These are phyloP conservation scores for Epiblema foenella DNA, from an alignment of 2,888 invertebrate genomes.

Conservation along the genomic window DNA sequence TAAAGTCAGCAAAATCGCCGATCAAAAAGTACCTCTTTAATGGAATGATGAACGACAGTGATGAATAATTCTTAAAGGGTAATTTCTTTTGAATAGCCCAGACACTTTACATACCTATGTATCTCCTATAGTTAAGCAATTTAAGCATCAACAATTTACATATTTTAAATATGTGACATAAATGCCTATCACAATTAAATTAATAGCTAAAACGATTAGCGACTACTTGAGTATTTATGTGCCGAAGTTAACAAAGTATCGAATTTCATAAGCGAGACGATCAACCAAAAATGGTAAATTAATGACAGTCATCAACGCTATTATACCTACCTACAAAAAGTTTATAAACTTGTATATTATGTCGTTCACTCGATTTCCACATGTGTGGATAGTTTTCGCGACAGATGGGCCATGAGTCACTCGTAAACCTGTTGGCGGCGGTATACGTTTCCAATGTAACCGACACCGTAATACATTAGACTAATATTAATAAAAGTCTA, in stretches of 20 bases:
- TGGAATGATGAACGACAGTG: conserved; percentile 66
- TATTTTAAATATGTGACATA: conserved; percentile 35
- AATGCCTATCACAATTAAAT: conserved; percentile 50
- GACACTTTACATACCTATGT: conserved; percentile 18
- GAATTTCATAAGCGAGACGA: conserved; percentile 63
- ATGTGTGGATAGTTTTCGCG: conserved; percentile 77
- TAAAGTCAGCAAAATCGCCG: conserved; percentile 72
- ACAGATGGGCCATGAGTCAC: conserved; percentile 82
- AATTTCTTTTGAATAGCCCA: conserved; percentile 41
- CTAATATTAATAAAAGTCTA: conserved; percentile 45
- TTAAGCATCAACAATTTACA: conserved; percentile 3
- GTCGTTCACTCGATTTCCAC: conserved; percentile 72
- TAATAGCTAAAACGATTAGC: conserved; percentile 47
- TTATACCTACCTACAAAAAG: conserved; percentile 57
- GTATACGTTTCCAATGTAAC: conserved; percentile 71
- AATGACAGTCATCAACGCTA: conserved; percentile 63
- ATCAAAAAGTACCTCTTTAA: conserved; percentile 62
- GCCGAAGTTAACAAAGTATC: conserved; percentile 57
- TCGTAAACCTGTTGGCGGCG: conserved; percentile 67
- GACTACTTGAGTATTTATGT: conserved; percentile 49
- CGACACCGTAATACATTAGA: conserved; percentile 66
- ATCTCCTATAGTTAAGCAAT: neutral
- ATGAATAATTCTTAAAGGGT: conserved; percentile 51
- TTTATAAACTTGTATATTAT: conserved; percentile 59
- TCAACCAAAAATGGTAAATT: conserved; percentile 67